Evolutionary conservation across 1,140 invertebrate species (phyloP).

Genomic region (Eufriesea mexicana): DNA sequence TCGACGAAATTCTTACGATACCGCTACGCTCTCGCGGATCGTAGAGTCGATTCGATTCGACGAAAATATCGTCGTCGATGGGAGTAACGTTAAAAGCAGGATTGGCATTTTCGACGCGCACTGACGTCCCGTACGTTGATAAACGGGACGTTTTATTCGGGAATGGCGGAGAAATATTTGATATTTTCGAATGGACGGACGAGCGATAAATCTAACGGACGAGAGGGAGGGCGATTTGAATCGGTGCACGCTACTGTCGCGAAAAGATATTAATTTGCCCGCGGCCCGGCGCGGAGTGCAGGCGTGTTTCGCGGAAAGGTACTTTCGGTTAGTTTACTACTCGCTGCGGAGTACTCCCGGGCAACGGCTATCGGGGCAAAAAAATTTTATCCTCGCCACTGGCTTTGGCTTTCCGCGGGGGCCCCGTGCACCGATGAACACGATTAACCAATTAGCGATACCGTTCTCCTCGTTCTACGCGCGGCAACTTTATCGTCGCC

Average conservation of each 20-base stretch:
- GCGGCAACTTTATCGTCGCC: conserved; percentile 34
- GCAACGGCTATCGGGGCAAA: conserved; percentile 16
- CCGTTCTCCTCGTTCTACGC: conserved; percentile 50
- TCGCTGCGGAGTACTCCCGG: conserved; percentile 3
- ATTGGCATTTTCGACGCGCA: too few relatives aligned
- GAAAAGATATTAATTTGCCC: conserved; percentile 35
- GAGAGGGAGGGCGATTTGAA: conserved; percentile 5
- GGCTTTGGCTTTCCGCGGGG: conserved; percentile 41
- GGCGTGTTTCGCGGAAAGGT: conserved; percentile 39
- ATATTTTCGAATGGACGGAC: not conserved
- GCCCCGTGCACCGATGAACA: conserved; percentile 48
- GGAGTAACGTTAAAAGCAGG: too few relatives aligned
- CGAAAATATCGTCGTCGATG: too few relatives aligned
- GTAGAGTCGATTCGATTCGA: too few relatives aligned
- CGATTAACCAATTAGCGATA: conserved; percentile 65
- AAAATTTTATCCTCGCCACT: conserved; percentile 51
- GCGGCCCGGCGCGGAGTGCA: not conserved
- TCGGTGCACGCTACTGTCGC: conserved; percentile 14
- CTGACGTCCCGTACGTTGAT: too few relatives aligned
- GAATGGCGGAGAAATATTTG: too few relatives aligned
- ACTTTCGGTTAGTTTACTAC: conserved; percentile 46
- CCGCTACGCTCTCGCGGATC: too few relatives aligned
- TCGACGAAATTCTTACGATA: too few relatives aligned
- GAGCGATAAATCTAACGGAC: not conserved
- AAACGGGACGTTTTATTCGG: too few relatives aligned